These are phyloP conservation scores for Dicyrtoma fusca DNA, from an alignment of 2,888 invertebrate genomes.

Conservation along the genomic window DNA sequence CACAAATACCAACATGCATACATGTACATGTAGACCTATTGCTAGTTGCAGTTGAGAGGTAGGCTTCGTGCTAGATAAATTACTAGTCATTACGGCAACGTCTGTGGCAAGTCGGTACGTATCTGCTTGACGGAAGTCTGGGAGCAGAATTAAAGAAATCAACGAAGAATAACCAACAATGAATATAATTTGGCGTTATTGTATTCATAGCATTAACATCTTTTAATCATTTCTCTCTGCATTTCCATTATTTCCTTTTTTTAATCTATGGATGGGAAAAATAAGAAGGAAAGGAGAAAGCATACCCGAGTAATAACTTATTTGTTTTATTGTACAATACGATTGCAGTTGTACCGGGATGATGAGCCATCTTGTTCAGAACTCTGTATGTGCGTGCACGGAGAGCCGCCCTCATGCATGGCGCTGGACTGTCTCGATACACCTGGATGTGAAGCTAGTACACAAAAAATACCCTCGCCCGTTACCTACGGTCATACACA, in stretches of 20 bases:
- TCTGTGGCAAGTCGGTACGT: too few species aligned
- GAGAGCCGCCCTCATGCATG: conserved; percentile 75
- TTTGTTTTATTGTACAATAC: too few species aligned
- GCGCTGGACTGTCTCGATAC: conserved; percentile 81
- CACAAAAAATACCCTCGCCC: conserved; percentile 56
- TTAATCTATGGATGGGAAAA: background rate
- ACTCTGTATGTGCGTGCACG: conserved; percentile 81
- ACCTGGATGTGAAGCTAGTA: conserved; percentile 81
- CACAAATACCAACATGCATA: too few species aligned
- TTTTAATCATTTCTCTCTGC: background rate
- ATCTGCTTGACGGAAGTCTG: too few species aligned
- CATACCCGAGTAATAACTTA: background rate
- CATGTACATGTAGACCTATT: too few species aligned
- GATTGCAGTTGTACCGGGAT: conserved; percentile 74
- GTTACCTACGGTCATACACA: conserved; percentile 89
- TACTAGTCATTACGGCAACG: too few species aligned
- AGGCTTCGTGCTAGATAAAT: too few species aligned
- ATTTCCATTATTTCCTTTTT: background rate
- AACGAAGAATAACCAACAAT: too few species aligned
- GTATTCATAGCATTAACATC: background rate
- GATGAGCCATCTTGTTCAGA: conserved; percentile 89
- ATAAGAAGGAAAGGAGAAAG: background rate
- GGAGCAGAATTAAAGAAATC: too few species aligned
- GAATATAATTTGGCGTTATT: background rate
- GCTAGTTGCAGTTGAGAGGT: too few species aligned